Percentiles rank a stretch among this genome's conserved stretches.
Evolutionary conservation across 2,113 vertebrate genomes (phyloP).

Genomic region (Cryptomyrus ogoouensis): DNA sequence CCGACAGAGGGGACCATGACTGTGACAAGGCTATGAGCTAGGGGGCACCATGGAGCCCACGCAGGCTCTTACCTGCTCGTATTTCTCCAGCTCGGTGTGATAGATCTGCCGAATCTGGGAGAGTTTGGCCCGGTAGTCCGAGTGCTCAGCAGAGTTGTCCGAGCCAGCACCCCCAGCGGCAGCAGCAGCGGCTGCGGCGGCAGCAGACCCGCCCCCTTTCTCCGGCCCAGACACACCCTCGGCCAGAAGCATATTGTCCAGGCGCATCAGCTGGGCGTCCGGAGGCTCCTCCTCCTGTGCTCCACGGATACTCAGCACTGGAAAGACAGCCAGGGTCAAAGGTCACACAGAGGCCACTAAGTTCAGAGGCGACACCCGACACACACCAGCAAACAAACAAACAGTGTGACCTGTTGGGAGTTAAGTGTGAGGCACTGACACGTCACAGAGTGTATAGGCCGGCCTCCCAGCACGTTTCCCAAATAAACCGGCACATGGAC

Average conservation of each 20-base stretch:
- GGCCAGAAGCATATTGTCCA: constrained; percentile 96
- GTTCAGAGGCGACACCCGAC: background rate
- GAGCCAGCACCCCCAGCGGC: constrained; percentile 77
- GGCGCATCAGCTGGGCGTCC: constrained; percentile 91
- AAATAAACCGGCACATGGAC: background rate
- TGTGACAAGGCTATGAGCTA: background rate
- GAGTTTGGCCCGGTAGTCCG: constrained; percentile 92
- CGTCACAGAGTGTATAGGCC: background rate
- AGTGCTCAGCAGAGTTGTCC: constrained; percentile 90
- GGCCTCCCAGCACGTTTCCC: background rate
- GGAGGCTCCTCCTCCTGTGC: constrained; percentile 94
- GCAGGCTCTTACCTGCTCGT: constrained; percentile 78
- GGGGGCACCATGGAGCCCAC: background rate
- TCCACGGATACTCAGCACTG: constrained; percentile 94
- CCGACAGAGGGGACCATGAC: background rate
- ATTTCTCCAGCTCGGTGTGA: constrained; percentile 98
- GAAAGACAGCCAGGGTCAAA: constrained; percentile 10
- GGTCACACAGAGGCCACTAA: background rate
- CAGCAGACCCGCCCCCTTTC: constrained; percentile 84
- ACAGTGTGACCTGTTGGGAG: background rate
- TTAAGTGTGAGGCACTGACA: no score
- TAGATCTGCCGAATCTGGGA: constrained; percentile 97
- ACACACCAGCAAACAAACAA: background rate
- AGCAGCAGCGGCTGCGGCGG: constrained; percentile 77
- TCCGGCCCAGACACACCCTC: constrained; percentile 92